Conservation (phyloP, 1,140 invertebrate genomes). For the Listronotus bonariensis region DNA sequence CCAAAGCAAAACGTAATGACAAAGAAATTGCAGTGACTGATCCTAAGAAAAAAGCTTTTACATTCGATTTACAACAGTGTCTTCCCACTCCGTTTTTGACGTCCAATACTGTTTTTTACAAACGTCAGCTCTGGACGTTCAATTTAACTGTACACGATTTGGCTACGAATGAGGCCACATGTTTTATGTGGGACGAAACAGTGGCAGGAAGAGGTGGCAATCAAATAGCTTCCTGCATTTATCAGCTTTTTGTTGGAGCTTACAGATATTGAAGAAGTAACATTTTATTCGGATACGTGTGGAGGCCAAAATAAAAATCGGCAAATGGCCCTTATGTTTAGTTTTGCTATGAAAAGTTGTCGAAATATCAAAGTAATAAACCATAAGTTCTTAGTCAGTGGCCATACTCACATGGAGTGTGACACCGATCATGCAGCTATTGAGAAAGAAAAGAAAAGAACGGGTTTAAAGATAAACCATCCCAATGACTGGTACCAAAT, state of each 20-base stretch:
- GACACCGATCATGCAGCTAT: constrained; percentile 49
- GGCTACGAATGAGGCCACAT: neutral
- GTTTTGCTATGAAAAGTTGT: neutral
- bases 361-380: constrained; percentile 35
- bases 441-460: constrained; percentile 44
- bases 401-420: constrained; percentile 51
- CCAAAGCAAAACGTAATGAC: too few species aligned
- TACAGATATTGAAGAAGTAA: constrained; percentile 8
- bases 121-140: constrained; percentile 1
- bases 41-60: neutral
- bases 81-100: constrained; percentile 7
- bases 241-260: neutral
- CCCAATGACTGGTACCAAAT: constrained; percentile 1
- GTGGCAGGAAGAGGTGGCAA: neutral
- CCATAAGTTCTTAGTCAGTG: constrained; percentile 52
- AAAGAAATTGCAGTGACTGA: neutral
- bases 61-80: neutral
- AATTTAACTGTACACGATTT: constrained; percentile 11
- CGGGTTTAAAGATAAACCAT: neutral
- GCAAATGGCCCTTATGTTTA: constrained; percentile 1
- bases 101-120: neutral
- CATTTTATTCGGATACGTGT: constrained; percentile 6
- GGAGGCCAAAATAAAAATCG: constrained; percentile 5
- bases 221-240: constrained; percentile 3
- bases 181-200: constrained; percentile 9